phyloP scores from a whole-genome alignment of 2,888 invertebrate species.

The Zootermopsis nevadensis region DNA sequence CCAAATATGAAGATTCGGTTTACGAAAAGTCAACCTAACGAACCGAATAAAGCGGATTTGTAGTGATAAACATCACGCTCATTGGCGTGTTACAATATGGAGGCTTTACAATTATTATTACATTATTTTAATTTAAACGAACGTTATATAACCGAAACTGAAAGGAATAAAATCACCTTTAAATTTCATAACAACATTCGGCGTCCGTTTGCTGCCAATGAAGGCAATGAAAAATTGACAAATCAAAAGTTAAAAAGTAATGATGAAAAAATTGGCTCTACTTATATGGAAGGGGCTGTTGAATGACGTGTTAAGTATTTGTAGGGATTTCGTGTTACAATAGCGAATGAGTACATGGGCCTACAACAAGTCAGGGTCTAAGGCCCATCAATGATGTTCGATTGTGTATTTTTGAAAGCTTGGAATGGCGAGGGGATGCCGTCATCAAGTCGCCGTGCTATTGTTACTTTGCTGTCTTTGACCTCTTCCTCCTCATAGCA shows the following conservation, averaged over 20 bases:
- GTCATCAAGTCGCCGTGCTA: slow-evolving; percentile 31
- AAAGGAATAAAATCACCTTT: no score
- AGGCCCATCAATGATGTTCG: not conserved
- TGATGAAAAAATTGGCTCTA: slow-evolving; percentile 14
- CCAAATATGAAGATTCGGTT: no score
- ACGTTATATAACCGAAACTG: no score
- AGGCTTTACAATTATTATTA: no score
- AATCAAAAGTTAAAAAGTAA: slow-evolving; percentile 22
- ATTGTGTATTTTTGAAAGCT: slow-evolving; percentile 28
- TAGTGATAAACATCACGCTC: no score
- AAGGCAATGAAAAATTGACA: slow-evolving; percentile 28
- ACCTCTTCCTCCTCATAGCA: slow-evolving; percentile 29
- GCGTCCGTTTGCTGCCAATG: no score
- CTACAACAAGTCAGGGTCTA: slow-evolving; percentile 10
- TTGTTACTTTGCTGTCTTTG: slow-evolving; percentile 42
- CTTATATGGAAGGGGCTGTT: not conserved
- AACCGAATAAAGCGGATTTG: no score
- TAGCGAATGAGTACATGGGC: slow-evolving; percentile 15
- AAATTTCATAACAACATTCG: no score
- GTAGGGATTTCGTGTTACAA: slow-evolving; percentile 21
- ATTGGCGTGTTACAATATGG: no score
- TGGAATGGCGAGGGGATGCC: slow-evolving; percentile 33
- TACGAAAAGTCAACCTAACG: no score
- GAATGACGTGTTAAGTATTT: slow-evolving; percentile 33
- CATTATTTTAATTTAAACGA: no score